phyloP scores from a whole-genome alignment of 2,797 vertebrate genomes.

The Clarias fuscus region DNA sequence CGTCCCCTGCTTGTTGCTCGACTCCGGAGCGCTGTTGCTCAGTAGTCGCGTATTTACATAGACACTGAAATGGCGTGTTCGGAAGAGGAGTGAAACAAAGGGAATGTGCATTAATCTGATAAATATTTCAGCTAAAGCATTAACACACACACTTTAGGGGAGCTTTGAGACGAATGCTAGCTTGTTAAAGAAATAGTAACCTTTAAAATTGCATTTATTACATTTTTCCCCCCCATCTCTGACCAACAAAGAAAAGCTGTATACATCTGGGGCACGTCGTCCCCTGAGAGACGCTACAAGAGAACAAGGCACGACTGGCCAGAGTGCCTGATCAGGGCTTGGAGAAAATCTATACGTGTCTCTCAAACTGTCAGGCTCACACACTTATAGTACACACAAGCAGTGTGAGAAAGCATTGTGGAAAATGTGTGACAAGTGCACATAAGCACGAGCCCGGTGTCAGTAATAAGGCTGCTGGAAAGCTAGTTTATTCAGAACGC shows the following conservation, averaged over 20 bases:
- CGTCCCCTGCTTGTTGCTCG: too few relatives aligned
- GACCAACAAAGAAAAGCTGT: conserved; percentile 21
- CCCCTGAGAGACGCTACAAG: conserved; percentile 36
- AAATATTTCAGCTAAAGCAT: too few relatives aligned
- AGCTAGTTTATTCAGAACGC: conserved; percentile 59
- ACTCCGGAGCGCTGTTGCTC: too few relatives aligned
- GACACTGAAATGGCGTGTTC: too few relatives aligned
- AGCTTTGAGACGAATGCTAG: too few relatives aligned
- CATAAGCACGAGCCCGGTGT: not conserved
- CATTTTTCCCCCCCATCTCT: not conserved
- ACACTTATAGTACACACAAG: not conserved
- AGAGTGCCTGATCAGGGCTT: conserved; percentile 61
- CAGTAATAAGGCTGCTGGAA: not conserved
- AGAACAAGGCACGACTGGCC: conserved; percentile 22
- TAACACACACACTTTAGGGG: too few relatives aligned
- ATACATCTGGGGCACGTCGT: conserved; percentile 16
- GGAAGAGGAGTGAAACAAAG: too few relatives aligned
- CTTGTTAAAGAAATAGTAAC: too few relatives aligned
- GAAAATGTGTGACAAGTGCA: not conserved
- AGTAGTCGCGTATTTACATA: too few relatives aligned
- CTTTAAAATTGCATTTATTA: not conserved
- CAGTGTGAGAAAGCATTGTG: conserved; percentile 28
- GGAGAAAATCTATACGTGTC: conserved; percentile 56
- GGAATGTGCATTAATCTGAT: too few relatives aligned
- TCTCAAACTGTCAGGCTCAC: conserved; percentile 49